Evolutionary conservation across 2,113 vertebrate genomes (phyloP).

Genomic region (Anarhynchus alexandrinus): DNA sequence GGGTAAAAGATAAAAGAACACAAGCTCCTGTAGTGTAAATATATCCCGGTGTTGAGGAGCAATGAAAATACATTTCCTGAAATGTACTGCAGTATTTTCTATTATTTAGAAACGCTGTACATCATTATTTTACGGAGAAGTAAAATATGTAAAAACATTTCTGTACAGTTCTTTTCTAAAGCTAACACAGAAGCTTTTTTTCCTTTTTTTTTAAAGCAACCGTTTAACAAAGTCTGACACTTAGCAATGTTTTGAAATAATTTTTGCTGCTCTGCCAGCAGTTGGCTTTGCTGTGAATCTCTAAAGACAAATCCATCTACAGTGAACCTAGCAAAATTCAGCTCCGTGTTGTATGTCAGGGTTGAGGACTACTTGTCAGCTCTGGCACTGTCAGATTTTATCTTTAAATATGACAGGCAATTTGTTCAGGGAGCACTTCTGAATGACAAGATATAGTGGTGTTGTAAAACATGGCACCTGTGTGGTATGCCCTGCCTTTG

Average conservation of each 20-base stretch:
- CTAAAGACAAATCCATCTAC: constrained; percentile 50
- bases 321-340: constrained; percentile 48
- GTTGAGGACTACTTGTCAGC: constrained; percentile 53
- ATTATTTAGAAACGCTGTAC: constrained; percentile 18
- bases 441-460: constrained; percentile 69
- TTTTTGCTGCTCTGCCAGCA: constrained; percentile 40
- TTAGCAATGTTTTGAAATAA: constrained; percentile 48
- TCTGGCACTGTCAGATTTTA: constrained; percentile 60
- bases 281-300: constrained; percentile 45
- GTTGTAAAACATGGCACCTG: constrained; percentile 73
- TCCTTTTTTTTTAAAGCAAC: not conserved
- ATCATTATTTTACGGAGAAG: not conserved
- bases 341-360: constrained; percentile 26
- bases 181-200: not conserved
- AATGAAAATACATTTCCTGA: not conserved
- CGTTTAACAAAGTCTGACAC: constrained; percentile 56
- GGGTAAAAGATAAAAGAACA: not conserved
- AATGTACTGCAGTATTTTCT: not conserved
- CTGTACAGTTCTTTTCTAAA: not conserved
- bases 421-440: constrained; percentile 62
- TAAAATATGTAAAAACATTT: constrained; percentile 19
- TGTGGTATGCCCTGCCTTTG: constrained; percentile 57
- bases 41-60: not conserved
- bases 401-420: constrained; percentile 65
- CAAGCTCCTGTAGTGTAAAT: constrained; percentile 5